Base-by-base conservation (phyloP, 2,797 vertebrate genomes). In the Mormyrops boulengeri region DNA sequence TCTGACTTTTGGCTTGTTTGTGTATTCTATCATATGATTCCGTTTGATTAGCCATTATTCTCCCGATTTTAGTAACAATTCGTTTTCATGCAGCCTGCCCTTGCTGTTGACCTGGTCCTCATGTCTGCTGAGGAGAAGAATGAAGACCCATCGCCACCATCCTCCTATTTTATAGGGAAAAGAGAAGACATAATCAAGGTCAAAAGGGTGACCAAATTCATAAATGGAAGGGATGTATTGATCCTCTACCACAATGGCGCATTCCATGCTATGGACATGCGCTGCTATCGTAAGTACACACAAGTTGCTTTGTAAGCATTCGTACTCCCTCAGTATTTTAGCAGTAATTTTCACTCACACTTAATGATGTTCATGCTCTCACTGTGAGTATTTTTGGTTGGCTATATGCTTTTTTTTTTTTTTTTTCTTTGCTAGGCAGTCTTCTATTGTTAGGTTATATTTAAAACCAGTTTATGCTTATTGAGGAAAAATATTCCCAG, bases 281-380 rank as follows among this genome's bases (percentile, higher is more conserved):
- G 94, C 89, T 99, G 98, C 93, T 99, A 99, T 92, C 98, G 98
- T 99, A 96, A 97, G 98, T 60, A 55, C 1, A 34, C 34, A 44
- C 14, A 41, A 44, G 41, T 19, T 55, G 12, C n/a, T 1, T 11
- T 9, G 8, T 66, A 5, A 12, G 9, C 66, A 17, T 41, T 22
- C 3, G 47, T 34, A 9, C 3, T 34, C 4, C 52, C 80, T 55
- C 57, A 62, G 5, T 41, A 49, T 69, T 55, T 26, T 26, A 26
- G 8, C 17, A 2, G 50, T n/a, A 17, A 19, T 55, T 44, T 66
- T 17, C 22, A 82, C 12, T 34, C 17, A 88, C 3, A 80, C 5
- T 66, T 52, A 30, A 73, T 11, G 30, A 73, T 12, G 26, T 11
- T 38, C 11, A 73, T n/a, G 12, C 26, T 73, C 66, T 73, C 4